These are phyloP conservation scores for Trisateles emortualis DNA, from an alignment of 2,888 invertebrate species.

Conservation along the genomic window DNA sequence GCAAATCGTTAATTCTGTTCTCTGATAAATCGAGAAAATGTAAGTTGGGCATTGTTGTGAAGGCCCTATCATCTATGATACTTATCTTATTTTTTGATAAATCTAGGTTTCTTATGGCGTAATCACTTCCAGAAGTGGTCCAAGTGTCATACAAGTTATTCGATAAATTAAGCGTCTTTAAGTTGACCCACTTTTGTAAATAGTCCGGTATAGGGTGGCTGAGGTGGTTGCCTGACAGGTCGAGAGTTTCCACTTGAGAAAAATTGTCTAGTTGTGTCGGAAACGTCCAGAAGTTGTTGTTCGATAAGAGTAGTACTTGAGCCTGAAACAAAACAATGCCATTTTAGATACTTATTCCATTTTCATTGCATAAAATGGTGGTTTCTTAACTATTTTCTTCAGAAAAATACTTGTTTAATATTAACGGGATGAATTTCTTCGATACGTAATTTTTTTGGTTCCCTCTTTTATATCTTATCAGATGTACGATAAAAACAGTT, in stretches of 20 bases:
- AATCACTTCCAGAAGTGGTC: constrained; percentile 59
- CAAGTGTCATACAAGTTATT: constrained; percentile 84
- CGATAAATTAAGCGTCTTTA: constrained; percentile 87
- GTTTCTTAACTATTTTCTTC: not conserved
- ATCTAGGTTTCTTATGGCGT: constrained; percentile 86
- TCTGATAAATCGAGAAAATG: constrained; percentile 89
- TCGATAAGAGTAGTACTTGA: constrained; percentile 88
- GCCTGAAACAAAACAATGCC: constrained; percentile 80
- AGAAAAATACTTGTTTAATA: not conserved
- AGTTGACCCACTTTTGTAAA: constrained; percentile 76
- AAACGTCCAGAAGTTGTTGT: constrained; percentile 87
- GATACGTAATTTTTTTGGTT: too few species aligned
- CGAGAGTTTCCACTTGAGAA: constrained; percentile 78
- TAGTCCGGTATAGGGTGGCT: constrained; percentile 73
- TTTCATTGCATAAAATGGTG: not conserved
- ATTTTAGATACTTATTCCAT: not conserved
- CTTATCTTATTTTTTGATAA: constrained; percentile 89
- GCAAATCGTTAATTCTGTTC: constrained; percentile 88
- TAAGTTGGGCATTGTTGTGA: constrained; percentile 85
- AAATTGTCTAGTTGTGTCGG: constrained; percentile 83
- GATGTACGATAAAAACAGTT: too few species aligned
- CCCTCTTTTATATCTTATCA: too few species aligned
- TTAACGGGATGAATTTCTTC: not conserved
- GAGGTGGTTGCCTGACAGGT: constrained; percentile 84
- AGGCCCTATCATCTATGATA: constrained; percentile 86